Percentiles rank a stretch among this genome's conserved stretches.
These are phyloP conservation scores for Sphenodon punctatus DNA, from an alignment of 2,797 vertebrate genomes.

Conservation along the genomic window DNA sequence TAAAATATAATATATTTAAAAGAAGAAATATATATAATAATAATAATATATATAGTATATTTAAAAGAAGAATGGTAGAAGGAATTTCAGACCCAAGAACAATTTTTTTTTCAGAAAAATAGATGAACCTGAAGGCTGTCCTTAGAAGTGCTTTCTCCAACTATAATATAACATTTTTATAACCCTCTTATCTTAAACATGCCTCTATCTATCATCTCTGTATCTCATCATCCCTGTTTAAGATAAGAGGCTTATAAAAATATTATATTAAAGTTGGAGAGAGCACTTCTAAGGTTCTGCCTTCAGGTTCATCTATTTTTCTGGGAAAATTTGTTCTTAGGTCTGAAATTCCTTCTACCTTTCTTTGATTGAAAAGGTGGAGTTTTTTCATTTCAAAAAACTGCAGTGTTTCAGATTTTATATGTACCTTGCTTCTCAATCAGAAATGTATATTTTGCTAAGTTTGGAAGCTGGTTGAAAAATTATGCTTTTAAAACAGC, in stretches of 20 bases:
- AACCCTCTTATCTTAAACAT: too few species aligned
- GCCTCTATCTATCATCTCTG: too few species aligned
- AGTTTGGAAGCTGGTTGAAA: not conserved
- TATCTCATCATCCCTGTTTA: too few species aligned
- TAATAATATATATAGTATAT: too few species aligned
- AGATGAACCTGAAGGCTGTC: not conserved
- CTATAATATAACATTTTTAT: too few species aligned
- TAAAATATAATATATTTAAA: too few species aligned
- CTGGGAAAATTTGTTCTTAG: not conserved
- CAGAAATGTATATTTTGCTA: not conserved
- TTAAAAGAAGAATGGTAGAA: not conserved
- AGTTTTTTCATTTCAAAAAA: not conserved
- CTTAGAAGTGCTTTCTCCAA: not conserved
- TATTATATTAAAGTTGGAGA: too few species aligned
- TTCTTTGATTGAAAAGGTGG: not conserved
- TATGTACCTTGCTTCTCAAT: not conserved
- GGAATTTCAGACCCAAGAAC: not conserved
- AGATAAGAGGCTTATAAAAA: too few species aligned
- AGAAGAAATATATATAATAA: too few species aligned
- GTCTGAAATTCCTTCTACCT: not conserved
- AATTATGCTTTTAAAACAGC: not conserved
- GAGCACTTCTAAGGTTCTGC: not conserved
- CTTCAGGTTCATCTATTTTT: not conserved
- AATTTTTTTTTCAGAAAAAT: not conserved
- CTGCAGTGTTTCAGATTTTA: not conserved